Evolutionary conservation across 2,888 invertebrate genomes (phyloP).

Genomic region (Villa cingulata): DNA sequence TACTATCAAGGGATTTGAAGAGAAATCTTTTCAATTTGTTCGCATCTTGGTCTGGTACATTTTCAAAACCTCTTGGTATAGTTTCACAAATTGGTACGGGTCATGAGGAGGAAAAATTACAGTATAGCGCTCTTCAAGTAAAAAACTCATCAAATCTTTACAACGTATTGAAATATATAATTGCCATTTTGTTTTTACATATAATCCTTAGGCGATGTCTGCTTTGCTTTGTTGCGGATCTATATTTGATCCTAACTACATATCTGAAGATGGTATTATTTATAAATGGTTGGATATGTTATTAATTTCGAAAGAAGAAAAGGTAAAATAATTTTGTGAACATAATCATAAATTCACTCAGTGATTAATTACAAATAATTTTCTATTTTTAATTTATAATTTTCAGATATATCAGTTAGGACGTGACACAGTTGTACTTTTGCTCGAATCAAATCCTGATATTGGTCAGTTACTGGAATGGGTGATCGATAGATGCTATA

Average conservation of each 20-base stretch:
- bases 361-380: too few relatives aligned
- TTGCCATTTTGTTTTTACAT: neutral
- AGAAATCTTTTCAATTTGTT: constrained; percentile 82
- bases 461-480: constrained; percentile 86
- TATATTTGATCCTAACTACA: constrained; percentile 72
- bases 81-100: constrained; percentile 33
- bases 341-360: too few relatives aligned
- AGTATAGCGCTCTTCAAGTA: constrained; percentile 48
- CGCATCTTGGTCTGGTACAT: constrained; percentile 86
- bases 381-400: too few relatives aligned
- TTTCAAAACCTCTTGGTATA: constrained; percentile 55
- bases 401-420: constrained; percentile 75
- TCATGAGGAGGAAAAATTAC: constrained; percentile 45
- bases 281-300: constrained; percentile 91
- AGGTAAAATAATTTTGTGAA: constrained; percentile 51
- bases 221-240: constrained; percentile 91
- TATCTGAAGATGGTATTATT: constrained; percentile 82
- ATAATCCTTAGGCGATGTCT: constrained; percentile 70
- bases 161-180: neutral
- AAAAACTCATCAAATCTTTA: neutral
- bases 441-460: constrained; percentile 91
- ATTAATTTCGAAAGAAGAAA: constrained; percentile 74
- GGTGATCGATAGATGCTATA: constrained; percentile 96
- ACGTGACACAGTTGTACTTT: constrained; percentile 81
- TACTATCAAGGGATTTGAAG: constrained; percentile 76